Base-by-base conservation (phyloP, 2,888 invertebrate genomes). In the Drosophila phalerata region DNA sequence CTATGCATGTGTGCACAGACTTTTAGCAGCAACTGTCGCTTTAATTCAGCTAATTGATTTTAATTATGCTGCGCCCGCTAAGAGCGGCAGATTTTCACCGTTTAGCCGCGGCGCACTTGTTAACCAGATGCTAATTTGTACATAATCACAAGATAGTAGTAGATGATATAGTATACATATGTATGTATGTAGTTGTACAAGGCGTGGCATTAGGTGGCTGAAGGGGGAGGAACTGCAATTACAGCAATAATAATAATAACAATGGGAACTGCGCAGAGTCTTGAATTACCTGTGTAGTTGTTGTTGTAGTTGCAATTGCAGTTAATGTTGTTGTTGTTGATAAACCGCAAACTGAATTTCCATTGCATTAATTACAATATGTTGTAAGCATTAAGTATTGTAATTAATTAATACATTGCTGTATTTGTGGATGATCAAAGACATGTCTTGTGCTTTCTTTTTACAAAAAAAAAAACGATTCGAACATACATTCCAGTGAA, bases 21-120 rank as follows among this genome's bases (percentile, higher is more conserved):
- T 79, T 73, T 51, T 71, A 47, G 72, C 77, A 38, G 48, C 22
- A 43, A 73, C 70, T 83, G 73, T 80, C 32, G 47, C 40, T 49
- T 25, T 69, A 65, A 67, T 78, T 62, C 65, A 83, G 47, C 60
- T 83, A 84, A 84, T 84, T 88, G 75, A 86, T 77, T 84, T 88
- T 70, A 88, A 84, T 88, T 84, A 84, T 86, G 89, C 89, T 86
- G 69, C 69, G 67, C 79, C 70, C 53, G 76, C 86, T 70, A 79
- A 79, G 68, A 85, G 74, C 71, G 58, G 76, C 57, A 77, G 73
- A 83, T 88, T 84, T 84, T 84, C 84, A 88, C 87, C 89, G 85
- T 86, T 84, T 84, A 84, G 67, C 69, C 73, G 87, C 81, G 56
- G 73, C 81, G 89, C 84, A 84, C 84, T 88, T 84, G 83, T 83